Conservation (phyloP, 2,113 vertebrate genomes). For the Mustelus asterias region DNA sequence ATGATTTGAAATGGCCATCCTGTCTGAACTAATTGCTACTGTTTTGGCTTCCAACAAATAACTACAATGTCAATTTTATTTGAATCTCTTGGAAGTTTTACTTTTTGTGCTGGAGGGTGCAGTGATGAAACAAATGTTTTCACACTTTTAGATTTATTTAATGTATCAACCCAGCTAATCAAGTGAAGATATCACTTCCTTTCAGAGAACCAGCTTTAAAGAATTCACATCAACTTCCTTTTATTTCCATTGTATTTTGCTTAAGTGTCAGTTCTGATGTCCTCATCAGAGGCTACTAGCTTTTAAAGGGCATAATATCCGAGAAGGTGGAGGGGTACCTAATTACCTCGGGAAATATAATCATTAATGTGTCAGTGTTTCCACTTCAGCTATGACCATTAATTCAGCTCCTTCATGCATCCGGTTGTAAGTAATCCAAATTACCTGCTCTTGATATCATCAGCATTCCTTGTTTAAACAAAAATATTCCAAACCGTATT, state of each 20-base stretch:
- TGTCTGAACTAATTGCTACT: not conserved
- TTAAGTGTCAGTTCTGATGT: not conserved
- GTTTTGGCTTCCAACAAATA: not conserved
- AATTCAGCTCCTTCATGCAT: not conserved
- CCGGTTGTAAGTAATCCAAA: not conserved
- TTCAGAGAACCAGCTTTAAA: conserved; percentile 46
- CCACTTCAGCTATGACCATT: not conserved
- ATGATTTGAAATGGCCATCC: not conserved
- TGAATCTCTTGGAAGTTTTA: conserved; percentile 24
- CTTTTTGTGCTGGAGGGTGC: conserved; percentile 32
- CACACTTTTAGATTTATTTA: conserved; percentile 39
- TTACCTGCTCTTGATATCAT: not conserved
- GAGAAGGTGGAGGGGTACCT: not conserved
- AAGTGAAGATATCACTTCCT: conserved; percentile 46
- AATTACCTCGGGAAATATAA: not conserved
- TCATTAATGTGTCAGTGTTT: not conserved
- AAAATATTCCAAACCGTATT: not conserved
- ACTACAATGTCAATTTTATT: not conserved
- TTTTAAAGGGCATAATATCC: too few relatives aligned
- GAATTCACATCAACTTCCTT: not conserved
- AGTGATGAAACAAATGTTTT: conserved; percentile 44
- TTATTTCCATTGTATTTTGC: not conserved
- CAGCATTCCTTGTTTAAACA: not conserved
- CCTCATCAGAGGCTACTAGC: not conserved
- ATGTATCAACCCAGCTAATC: conserved; percentile 48